Percentiles rank a stretch among this genome's conserved stretches.
Evolutionary conservation across 2,888 invertebrate species (phyloP).

Genomic region (Dastarcus helophoroides): DNA sequence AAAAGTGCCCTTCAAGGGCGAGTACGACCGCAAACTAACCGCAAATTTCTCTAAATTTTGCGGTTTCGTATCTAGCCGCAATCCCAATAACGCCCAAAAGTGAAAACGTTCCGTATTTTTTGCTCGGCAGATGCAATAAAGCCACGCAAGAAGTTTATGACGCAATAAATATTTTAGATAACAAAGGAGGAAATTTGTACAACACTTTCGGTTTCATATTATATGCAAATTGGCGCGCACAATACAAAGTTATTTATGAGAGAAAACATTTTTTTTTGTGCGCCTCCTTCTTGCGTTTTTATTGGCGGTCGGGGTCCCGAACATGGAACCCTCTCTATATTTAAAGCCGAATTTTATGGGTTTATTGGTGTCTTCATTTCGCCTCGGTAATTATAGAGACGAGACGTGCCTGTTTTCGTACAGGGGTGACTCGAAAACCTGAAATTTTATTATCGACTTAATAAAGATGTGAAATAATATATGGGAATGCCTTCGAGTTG

Average conservation of each 20-base stretch:
- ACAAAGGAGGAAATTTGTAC: conserved; percentile 10
- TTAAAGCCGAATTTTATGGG: conserved; percentile 21
- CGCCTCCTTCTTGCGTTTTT: conserved; percentile 1
- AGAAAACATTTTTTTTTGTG: background rate
- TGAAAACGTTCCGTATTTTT: conserved; percentile 22
- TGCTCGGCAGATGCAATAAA: background rate
- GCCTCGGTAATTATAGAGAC: conserved; percentile 14
- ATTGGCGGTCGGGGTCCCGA: background rate
- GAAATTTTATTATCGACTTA: too few species aligned
- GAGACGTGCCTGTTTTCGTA: too few species aligned
- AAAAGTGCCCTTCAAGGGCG: too few species aligned
- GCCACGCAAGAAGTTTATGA: conserved; percentile 11
- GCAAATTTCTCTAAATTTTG: conserved; percentile 12
- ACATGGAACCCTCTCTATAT: conserved; percentile 6
- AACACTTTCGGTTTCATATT: conserved; percentile 16
- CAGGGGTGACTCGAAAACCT: too few species aligned
- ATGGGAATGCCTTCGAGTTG: too few species aligned
- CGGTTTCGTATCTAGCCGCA: conserved; percentile 26
- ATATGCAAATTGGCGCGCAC: conserved; percentile 23
- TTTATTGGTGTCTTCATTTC: conserved; percentile 28
- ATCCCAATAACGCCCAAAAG: conserved; percentile 26
- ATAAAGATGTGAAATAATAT: too few species aligned
- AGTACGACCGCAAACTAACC: conserved; percentile 17
- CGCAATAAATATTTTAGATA: conserved; percentile 11
- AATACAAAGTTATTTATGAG: conserved; percentile 18